Evolutionary conservation across 2,113 vertebrate genomes (phyloP).

Genomic region (Geococcyx californianus): DNA sequence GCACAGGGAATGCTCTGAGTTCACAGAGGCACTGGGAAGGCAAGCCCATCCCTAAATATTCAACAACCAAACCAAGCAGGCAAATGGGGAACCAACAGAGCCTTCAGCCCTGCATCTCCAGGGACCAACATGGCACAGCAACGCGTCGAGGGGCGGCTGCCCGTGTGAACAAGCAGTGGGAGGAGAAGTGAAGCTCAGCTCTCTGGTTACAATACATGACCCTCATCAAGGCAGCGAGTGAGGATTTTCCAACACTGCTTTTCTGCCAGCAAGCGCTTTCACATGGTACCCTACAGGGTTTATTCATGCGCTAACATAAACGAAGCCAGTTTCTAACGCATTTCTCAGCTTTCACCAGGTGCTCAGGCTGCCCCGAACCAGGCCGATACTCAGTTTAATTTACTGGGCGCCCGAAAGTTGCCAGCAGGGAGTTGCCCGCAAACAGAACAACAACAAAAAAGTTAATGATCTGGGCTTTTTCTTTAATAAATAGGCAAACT

Average conservation of each 20-base stretch:
- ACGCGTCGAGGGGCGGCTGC: slow-evolving; percentile 13
- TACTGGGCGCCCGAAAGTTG: slow-evolving; percentile 77
- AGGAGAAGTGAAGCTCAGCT: background rate
- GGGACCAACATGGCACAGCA: background rate
- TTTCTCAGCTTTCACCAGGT: background rate
- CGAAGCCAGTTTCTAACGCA: background rate
- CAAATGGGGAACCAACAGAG: background rate
- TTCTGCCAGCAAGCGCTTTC: background rate
- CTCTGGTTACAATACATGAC: background rate
- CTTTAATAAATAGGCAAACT: slow-evolving; percentile 87
- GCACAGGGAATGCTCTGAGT: background rate
- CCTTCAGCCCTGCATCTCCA: background rate
- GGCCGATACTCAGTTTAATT: slow-evolving; percentile 75
- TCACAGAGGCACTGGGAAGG: slow-evolving; percentile 17
- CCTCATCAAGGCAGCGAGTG: background rate
- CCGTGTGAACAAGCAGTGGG: background rate
- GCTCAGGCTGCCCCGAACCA: slow-evolving; percentile 26
- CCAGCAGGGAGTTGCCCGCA: slow-evolving; percentile 80
- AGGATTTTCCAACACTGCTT: background rate
- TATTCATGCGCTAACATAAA: background rate
- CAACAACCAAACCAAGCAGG: slow-evolving; percentile 4
- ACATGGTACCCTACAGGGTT: background rate
- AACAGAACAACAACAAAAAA: slow-evolving; percentile 85
- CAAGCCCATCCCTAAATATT: slow-evolving; percentile 34
- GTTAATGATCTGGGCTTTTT: slow-evolving; percentile 86